A percentile compares a stretch with the other conserved stretches of the same genome.
Evolutionary conservation across 2,113 vertebrate species (phyloP).

Genomic region (Pseudolaguvia tuberculata): DNA sequence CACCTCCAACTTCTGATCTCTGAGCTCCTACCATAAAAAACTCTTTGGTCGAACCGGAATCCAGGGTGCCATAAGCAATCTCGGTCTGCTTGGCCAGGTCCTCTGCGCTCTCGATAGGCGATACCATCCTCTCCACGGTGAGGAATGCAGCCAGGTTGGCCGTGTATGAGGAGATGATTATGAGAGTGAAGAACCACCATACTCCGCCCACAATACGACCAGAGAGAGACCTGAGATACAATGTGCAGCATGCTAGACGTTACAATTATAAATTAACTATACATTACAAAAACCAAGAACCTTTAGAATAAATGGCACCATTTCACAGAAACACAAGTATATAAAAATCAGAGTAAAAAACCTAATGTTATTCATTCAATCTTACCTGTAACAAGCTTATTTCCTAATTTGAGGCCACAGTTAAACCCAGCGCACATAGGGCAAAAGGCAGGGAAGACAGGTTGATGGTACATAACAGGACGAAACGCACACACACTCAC

Average conservation of each 20-base stretch:
- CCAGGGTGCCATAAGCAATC: slow-evolving; percentile 96
- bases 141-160: slow-evolving; percentile 99
- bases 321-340: too few relatives aligned
- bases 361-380: too few relatives aligned
- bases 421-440: too few relatives aligned
- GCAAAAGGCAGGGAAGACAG: too few relatives aligned
- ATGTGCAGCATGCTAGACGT: background rate
- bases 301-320: too few relatives aligned
- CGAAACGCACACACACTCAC: too few relatives aligned
- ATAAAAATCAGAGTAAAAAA: too few relatives aligned
- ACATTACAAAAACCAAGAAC: too few relatives aligned
- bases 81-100: slow-evolving; percentile 97
- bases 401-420: too few relatives aligned
- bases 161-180: slow-evolving; percentile 99
- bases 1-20: background rate
- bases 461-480: too few relatives aligned
- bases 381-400: too few relatives aligned
- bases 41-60: slow-evolving; percentile 98
- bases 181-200: slow-evolving; percentile 99
- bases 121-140: slow-evolving; percentile 98
- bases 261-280: too few relatives aligned
- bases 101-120: slow-evolving; percentile 97
- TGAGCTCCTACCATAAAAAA: slow-evolving; percentile 90
- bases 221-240: slow-evolving; percentile 88
- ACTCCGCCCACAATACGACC: slow-evolving; percentile 98